Conservation (phyloP, 2,113 vertebrate species). For the Grantiella picta region DNA sequence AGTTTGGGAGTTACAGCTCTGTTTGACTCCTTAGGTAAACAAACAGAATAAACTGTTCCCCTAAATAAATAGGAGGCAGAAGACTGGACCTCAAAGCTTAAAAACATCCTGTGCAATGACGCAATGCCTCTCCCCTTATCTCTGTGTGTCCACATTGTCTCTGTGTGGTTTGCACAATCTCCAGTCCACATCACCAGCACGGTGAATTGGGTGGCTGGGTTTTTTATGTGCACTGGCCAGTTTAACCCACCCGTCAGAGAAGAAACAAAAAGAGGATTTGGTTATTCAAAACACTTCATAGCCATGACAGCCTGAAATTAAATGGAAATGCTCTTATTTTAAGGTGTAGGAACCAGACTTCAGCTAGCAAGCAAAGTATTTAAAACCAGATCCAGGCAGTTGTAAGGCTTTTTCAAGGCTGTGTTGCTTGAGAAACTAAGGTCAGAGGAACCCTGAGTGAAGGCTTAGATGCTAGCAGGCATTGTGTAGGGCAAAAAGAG, state of each 20-base stretch:
- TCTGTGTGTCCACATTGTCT: neutral
- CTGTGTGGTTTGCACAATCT: fast-evolving
- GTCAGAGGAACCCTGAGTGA: neutral
- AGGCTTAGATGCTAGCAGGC: neutral
- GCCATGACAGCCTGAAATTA: neutral
- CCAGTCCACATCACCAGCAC: neutral
- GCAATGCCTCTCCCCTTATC: neutral
- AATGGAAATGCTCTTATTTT: neutral
- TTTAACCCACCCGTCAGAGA: neutral
- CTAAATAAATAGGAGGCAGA: neutral
- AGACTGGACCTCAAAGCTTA: neutral
- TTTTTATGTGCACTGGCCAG: neutral
- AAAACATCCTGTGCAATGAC: neutral
- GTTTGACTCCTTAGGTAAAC: neutral
- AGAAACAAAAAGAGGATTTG: neutral
- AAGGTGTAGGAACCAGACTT: neutral
- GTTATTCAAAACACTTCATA: neutral
- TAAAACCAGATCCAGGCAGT: neutral
- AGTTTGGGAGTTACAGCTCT: neutral
- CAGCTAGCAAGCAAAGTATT: neutral
- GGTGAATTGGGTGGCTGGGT: neutral
- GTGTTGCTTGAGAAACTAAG: neutral
- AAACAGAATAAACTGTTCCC: neutral
- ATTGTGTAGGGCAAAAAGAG: neutral
- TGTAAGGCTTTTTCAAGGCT: neutral